Evolutionary conservation across 2,113 vertebrate species (phyloP), one percentile per base, ranked within the genome.

Genomic region (Cynopterus brachyotis): DNA sequence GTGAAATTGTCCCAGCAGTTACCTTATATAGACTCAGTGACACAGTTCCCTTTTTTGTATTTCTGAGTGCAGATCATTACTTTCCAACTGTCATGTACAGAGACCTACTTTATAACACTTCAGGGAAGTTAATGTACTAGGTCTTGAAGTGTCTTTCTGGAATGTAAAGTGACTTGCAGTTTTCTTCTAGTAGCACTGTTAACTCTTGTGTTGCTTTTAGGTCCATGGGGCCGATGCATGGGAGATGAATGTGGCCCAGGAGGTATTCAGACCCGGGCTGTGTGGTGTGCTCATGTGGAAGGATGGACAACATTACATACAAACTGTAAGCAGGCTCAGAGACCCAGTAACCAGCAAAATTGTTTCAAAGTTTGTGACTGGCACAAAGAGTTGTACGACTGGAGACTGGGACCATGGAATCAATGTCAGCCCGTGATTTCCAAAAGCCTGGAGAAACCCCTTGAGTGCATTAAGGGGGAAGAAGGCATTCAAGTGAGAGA

Each of bases 151-250:
- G 22, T 50, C 95, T 96, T 89, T 95, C 89, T 62, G 78, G 82
- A 87, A 81, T 0, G 2, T 47, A 78, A 64, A 75, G 37, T 84
- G 20, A 35, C 57, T 3, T 67, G 10, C 6, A 24, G 32, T 66
- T 81, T 67, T 57, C 47, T 67, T 66, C 37, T 7, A 16, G 42
- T 1, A 32, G 84, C 75, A 2, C 53, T 45, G 45, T 19, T 93
- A 70, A 94, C 45, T 97, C 84, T 97, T 28, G 42, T 95, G 13
- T 97, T 92, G 13, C 98, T 98, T 97, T 94, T 97, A 99, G 99
- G 99, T 98, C 99, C 99, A 0, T 99, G 99, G 99, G 99, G 99
- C 26, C 98, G 99, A 67, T 99, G 99, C 97, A 99, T 99, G 99
- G 99, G 99, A 95, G 99, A 99, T 7, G 99, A 99, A 17, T 99